Evolutionary conservation across 2,888 invertebrate species (phyloP), one percentile per base, ranked within the genome.

Genomic region (Hirtodrosophila trivittata): DNA sequence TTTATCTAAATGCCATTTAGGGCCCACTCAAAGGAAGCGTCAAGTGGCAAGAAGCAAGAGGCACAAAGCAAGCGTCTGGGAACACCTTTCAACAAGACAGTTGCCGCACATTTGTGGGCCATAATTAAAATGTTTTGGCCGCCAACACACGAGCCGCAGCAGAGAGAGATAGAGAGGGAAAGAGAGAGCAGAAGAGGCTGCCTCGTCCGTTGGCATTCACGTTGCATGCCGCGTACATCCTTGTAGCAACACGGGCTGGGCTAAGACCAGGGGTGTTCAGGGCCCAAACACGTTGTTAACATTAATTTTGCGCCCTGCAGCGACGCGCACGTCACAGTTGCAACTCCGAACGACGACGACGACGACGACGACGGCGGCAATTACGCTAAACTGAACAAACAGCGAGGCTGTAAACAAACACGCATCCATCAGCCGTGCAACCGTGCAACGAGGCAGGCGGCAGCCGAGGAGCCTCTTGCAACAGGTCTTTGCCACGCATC

Each of bases 311-410:
- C 64, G 83, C 82, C 82, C 77, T 68, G 68, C 62, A 47, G 65
- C 68, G 63, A 77, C 77, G 71, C 84, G 80, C 86, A 83, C 81
- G 77, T 59, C 65, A 49, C 75, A 35, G 51, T 58, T 41, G 57
- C 57, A 41, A 46, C 39, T 7, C 21, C 16, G 42, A 16, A 62
- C 55, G 35, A 16, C 28, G 14, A 9, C 9, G 18, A 9, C 33
- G 33, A 35, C 30, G 55, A 18, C 35, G 57, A 32, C 63, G 56
- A 51, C 69, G 71, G 72, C 87, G 77, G 82, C 86, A 87, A 88
- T 89, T 88, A 84, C 83, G 87, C 86, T 88, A 87, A 88, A 88
- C 84, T 89, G 77, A 87, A 88, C 89, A 87, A 87, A 88, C 87
- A 86, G 81, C 84, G 75, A 78, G 78, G 87, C 81, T 83, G 82